Evolutionary conservation across 2,888 invertebrate genomes (phyloP), one percentile per base, ranked within the genome.

Genomic region (Pheosia gnoma): DNA sequence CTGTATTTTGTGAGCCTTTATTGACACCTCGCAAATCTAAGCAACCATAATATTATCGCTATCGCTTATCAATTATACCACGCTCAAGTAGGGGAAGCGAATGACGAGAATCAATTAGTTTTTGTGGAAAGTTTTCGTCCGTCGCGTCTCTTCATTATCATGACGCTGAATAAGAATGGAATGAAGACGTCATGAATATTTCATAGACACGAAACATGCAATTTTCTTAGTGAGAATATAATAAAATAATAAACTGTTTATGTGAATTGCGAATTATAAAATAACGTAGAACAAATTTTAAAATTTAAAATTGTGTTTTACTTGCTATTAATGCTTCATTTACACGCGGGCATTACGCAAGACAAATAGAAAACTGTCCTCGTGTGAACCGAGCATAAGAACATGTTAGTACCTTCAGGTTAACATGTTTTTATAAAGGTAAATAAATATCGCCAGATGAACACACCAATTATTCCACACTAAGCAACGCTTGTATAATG

Each of bases 51-150:
- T 25, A 41, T 5, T 9, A 49, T 59, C 73, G 66, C 70, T 58
- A 8, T 4, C 43, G 58, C 65, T 62, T 65, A 41, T 59, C 0
- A 57, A 61, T 67, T 75, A 9, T 4, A 41, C 72, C 74, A 62
- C 9, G n/a, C 53, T 45, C 37, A 71, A 68, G 60, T 58, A 63
- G 65, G 71, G 73, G 70, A 77, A 62, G 67, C 66, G 68, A 78
- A 80, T 80, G 77, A 74, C 71, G 70, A 67, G 79, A 82, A 85
- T 81, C 84, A 85, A 85, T 85, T 84, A 84, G 79, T 80, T 81
- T 77, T 80, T 77, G 73, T 63, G 64, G 63, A 63, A 77, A 78
- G 73, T 81, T 84, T 80, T 83, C 80, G 73, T 75, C 68, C 67
- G 72, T 59, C 61, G 62, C 71, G 72, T 59, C 61, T 62, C 71